phyloP scores from a whole-genome alignment of 2,888 invertebrate species.

The Heliothis peltigera region DNA sequence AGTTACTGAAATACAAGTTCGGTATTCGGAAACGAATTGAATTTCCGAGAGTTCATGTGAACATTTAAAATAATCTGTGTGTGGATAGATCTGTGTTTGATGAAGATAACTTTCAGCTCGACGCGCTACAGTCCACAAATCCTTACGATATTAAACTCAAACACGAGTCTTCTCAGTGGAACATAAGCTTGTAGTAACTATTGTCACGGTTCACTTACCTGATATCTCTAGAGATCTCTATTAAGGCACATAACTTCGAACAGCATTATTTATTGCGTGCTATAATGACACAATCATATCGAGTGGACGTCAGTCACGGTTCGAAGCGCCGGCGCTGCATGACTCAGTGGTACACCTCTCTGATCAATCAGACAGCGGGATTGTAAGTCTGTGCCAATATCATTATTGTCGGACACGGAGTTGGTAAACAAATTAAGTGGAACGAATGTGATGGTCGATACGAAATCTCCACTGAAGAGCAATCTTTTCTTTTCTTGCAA shows the following conservation, averaged over 20 bases:
- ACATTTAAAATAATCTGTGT: not conserved
- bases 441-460: not conserved
- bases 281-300: constrained; percentile 26
- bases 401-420: constrained; percentile 4
- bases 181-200: not conserved
- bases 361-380: constrained; percentile 18
- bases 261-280: constrained; percentile 10
- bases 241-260: not conserved
- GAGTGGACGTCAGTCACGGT: constrained; percentile 30
- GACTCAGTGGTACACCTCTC: constrained; percentile 35
- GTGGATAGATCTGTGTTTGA: not conserved
- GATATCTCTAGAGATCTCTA: not conserved
- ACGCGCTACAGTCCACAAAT: not conserved
- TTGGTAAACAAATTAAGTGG: constrained; percentile 6
- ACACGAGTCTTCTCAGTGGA: not conserved
- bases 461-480: too few relatives aligned
- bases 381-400: constrained; percentile 7
- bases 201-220: constrained; percentile 20
- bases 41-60: not conserved
- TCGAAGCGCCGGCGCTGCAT: constrained; percentile 22
- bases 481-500: too few relatives aligned
- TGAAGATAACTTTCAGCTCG: not conserved
- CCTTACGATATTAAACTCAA: not conserved
- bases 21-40: too few relatives aligned
- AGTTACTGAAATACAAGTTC: too few relatives aligned